Evolutionary conservation across 2,113 vertebrate genomes (phyloP), one percentile per base, ranked within the genome.

Genomic region (Oryzias woworae): DNA sequence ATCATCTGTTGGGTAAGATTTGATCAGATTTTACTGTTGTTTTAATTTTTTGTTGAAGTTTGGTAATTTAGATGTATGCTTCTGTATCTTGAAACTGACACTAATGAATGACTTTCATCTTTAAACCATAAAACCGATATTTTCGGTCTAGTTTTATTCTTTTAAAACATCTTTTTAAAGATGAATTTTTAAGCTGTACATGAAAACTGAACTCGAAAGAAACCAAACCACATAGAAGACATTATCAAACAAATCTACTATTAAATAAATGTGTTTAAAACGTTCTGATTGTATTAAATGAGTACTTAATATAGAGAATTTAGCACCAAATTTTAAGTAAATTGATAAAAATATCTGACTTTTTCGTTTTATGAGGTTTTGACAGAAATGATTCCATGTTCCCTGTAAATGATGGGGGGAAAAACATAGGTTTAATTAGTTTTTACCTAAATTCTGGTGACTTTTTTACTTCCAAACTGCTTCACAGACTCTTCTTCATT

Each of bases 391-490:
- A 48, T n/a, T 24, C 55, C 50, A 20, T 53, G 14, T 54, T 46
- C 20, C 20, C 20, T 28, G 26, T 28, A 28, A 12, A 36, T 36
- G 36, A 20, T 20, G 20, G 20, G 20, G 20, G 20, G 20, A 20
- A 20, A 20, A 20, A 20, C 20, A 20, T 2, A 0, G 8, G 36
- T 36, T 36, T 2, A 36, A 36, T 12, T 36, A 18, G 16, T 17
- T 66, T 77, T 53, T 16, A 60, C 42, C 7, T 48, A 2, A 5
- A 41, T 54, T 41, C 28, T 41, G 13, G 2, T 36, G 7, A 1
- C 31, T 5, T 28, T 28, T 28, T 92, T 93, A 55, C 84, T 90
- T 18, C 87, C 90, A 75, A 92, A 92, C 66, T 85, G 83, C 45
- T 76, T 87, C 5, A 71, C 31, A 1, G 76, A 64, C 20, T 75